phyloP scores from a whole-genome alignment of 2,113 vertebrate species.

The Nannospalax galili region DNA sequence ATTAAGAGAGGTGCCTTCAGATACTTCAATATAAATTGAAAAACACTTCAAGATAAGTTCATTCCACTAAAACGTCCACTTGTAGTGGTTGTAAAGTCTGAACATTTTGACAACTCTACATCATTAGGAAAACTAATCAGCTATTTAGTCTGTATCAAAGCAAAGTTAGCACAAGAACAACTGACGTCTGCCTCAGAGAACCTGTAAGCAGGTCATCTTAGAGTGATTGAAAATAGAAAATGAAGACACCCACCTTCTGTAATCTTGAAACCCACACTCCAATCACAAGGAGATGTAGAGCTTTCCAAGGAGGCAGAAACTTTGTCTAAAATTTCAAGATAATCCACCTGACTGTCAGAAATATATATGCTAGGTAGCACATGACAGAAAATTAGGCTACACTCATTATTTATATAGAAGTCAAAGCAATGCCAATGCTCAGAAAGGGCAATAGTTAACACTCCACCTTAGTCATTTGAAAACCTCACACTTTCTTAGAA shows the following conservation, averaged over 20 bases:
- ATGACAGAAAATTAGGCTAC: conserved; percentile 81
- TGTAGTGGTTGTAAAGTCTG: conserved; percentile 49
- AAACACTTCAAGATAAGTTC: conserved; percentile 70
- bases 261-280: conserved; percentile 84
- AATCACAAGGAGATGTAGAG: conserved; percentile 84
- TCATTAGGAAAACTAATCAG: conserved; percentile 66
- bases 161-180: conserved; percentile 72
- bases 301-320: conserved; percentile 84
- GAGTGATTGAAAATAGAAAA: conserved; percentile 83
- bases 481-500: conserved; percentile 53
- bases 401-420: conserved; percentile 73
- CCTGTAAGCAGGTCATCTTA: conserved; percentile 82
- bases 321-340: conserved; percentile 85
- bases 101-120: conserved; percentile 71
- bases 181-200: conserved; percentile 77
- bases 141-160: conserved; percentile 71
- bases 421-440: conserved; percentile 65
- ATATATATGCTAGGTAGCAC: conserved; percentile 81
- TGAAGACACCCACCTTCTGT: conserved; percentile 83
- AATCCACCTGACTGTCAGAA: conserved; percentile 84
- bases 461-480: conserved; percentile 61
- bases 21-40: conserved; percentile 71
- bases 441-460: conserved; percentile 71
- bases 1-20: conserved; percentile 80
- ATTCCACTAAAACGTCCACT: conserved; percentile 58